These are phyloP conservation scores for Petrocephalus sullivani DNA, from an alignment of 2,797 vertebrate species.

Conservation along the genomic window DNA sequence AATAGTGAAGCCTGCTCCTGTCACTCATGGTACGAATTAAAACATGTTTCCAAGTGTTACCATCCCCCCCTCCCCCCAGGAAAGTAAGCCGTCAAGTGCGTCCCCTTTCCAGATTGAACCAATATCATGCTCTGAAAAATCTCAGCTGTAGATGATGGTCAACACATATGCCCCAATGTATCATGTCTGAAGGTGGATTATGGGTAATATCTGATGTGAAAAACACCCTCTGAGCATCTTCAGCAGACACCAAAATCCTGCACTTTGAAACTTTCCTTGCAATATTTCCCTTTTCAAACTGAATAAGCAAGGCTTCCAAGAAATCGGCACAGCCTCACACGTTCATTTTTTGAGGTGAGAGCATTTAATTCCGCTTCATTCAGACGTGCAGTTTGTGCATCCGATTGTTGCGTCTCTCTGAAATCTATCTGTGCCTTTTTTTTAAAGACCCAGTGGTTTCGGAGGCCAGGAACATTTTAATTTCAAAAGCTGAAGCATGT, in stretches of 20 bases:
- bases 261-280: neutral
- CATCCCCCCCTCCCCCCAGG: neutral
- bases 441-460: neutral
- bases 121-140: neutral
- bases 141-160: neutral
- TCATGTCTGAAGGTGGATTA: neutral
- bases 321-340: neutral
- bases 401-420: neutral
- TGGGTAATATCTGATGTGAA: neutral
- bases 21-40: neutral
- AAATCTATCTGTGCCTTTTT: neutral
- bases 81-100: neutral
- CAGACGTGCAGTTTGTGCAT: neutral
- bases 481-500: neutral
- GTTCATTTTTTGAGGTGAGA: neutral
- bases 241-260: neutral
- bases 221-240: neutral
- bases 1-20: neutral
- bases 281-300: neutral
- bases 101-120: neutral
- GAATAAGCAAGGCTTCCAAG: neutral
- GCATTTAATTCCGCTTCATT: constrained; percentile 1
- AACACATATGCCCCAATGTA: neutral
- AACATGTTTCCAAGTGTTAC: neutral
- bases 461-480: neutral